phyloP scores from a whole-genome alignment of 2,113 vertebrate genomes.

The Mastomys natalensis region DNA sequence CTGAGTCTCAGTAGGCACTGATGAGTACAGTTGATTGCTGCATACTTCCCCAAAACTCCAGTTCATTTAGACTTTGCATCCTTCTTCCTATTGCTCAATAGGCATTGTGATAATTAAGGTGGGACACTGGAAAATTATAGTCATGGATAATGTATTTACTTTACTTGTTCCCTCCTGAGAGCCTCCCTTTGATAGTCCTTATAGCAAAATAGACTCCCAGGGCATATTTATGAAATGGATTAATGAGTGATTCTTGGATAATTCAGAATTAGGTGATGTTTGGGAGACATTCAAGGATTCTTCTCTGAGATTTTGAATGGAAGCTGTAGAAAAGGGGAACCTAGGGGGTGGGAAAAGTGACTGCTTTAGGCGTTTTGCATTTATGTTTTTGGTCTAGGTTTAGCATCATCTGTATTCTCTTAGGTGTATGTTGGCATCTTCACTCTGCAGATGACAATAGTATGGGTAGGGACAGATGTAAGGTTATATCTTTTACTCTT shows the following conservation, averaged over 20 bases:
- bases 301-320: slow-evolving; percentile 8
- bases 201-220: background rate
- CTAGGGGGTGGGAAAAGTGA: background rate
- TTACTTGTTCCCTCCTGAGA: background rate
- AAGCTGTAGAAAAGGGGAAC: background rate
- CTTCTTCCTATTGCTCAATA: background rate
- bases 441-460: background rate
- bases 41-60: background rate
- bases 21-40: background rate
- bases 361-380: background rate
- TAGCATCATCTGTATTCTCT: background rate
- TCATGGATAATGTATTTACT: background rate
- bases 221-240: background rate
- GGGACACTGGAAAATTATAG: background rate
- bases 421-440: background rate
- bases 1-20: background rate
- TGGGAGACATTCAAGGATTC: background rate
- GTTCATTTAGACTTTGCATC: background rate
- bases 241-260: background rate
- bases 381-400: background rate
- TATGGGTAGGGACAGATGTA: background rate
- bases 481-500: background rate
- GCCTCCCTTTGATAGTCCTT: background rate
- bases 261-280: background rate
- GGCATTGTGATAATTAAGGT: background rate